These are phyloP conservation scores for Tupaia chinensis DNA, from an alignment of 2,113 vertebrate species.

Conservation along the genomic window DNA sequence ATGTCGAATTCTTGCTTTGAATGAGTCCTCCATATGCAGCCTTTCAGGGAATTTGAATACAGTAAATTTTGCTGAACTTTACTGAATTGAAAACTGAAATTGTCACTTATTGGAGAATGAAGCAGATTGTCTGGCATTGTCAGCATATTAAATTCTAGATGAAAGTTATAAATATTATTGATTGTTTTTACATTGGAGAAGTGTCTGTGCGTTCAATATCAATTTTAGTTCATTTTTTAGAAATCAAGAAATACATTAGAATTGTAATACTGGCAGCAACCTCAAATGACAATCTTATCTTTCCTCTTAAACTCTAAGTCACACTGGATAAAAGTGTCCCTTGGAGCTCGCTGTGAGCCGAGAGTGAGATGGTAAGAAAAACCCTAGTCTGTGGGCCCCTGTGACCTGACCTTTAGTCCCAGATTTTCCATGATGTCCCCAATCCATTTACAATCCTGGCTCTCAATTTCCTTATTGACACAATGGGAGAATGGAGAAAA, in stretches of 20 bases:
- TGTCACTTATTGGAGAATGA: conserved; percentile 68
- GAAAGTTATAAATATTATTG: conserved; percentile 74
- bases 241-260: conserved; percentile 67
- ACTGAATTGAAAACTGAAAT: conserved; percentile 72
- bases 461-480: background rate
- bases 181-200: conserved; percentile 79
- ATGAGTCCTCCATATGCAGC: background rate
- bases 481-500: background rate
- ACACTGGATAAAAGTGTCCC: background rate
- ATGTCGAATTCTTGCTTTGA: conserved; percentile 19
- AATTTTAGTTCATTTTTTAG: conserved; percentile 71
- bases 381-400: rapidly evolving
- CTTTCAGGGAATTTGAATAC: conserved; percentile 47
- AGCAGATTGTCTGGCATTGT: conserved; percentile 38
- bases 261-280: background rate
- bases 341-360: background rate
- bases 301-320: background rate
- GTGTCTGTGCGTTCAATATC: conserved; percentile 68
- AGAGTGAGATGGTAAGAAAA: background rate
- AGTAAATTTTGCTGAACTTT: conserved; percentile 67
- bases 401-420: background rate
- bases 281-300: conserved; percentile 18
- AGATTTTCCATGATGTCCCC: background rate
- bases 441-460: background rate
- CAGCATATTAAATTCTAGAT: conserved; percentile 73